Percentiles rank a stretch among this genome's conserved stretches.
phyloP scores from a whole-genome alignment of 2,888 invertebrate genomes.

The Diachrysia chrysitis region DNA sequence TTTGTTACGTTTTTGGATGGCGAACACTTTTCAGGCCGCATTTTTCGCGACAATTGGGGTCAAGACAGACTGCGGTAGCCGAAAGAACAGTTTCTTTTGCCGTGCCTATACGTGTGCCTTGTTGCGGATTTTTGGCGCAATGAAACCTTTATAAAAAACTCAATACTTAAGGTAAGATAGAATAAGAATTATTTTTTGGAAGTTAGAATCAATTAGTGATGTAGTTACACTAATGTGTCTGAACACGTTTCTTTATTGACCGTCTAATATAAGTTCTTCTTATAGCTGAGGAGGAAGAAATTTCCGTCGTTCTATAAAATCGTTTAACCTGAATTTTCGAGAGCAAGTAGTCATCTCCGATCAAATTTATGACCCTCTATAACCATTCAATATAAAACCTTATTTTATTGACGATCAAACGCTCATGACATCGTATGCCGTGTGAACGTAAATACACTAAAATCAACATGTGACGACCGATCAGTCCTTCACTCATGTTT shows the following conservation, averaged over 20 bases:
- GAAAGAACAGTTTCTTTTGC: conserved; percentile 13
- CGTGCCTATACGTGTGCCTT: neutral
- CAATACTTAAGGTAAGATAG: no score
- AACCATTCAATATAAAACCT: conserved; percentile 11
- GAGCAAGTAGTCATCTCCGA: neutral
- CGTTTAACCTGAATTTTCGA: neutral
- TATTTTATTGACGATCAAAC: conserved; percentile 41
- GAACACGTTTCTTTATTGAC: no score
- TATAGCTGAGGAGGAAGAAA: no score
- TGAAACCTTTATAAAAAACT: neutral
- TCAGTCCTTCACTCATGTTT: conserved; percentile 19
- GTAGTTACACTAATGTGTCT: no score
- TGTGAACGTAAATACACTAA: conserved; percentile 28
- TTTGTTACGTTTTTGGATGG: conserved; percentile 1
- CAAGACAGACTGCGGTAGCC: conserved; percentile 17
- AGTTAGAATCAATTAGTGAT: no score
- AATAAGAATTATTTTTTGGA: no score
- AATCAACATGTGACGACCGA: conserved; percentile 11
- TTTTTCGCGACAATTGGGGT: conserved; percentile 30
- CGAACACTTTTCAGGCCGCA: conserved; percentile 10
- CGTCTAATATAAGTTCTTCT: no score
- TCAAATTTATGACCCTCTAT: neutral
- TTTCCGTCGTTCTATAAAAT: neutral
- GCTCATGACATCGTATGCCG: conserved; percentile 16
- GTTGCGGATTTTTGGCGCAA: conserved; percentile 1